Evolutionary conservation across 1,140 invertebrate species (phyloP).

Genomic region (Drosophila quadrilineata): DNA sequence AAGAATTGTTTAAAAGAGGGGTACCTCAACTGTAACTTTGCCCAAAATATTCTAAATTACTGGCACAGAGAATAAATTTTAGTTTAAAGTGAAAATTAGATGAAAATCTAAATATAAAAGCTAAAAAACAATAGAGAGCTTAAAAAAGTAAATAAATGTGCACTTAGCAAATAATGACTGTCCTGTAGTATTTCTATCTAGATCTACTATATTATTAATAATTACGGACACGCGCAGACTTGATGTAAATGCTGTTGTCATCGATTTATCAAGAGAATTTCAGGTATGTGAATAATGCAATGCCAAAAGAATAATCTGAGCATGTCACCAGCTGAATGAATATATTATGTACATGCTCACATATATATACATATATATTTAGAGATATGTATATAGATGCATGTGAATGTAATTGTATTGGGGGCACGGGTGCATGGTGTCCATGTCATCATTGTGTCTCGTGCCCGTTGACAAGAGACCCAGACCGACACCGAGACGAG

Average conservation of each 20-base stretch:
- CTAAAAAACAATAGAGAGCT: too few relatives aligned
- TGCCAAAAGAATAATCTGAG: neutral
- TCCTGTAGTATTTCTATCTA: too few relatives aligned
- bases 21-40: too few relatives aligned
- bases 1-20: too few relatives aligned
- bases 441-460: conserved; percentile 5
- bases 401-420: neutral
- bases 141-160: too few relatives aligned
- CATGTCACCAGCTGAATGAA: neutral
- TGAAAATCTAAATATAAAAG: too few relatives aligned
- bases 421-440: neutral
- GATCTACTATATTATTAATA: too few relatives aligned
- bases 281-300: neutral
- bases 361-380: neutral
- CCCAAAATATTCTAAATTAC: too few relatives aligned
- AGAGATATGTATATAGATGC: neutral
- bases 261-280: conserved; percentile 16
- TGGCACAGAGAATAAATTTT: too few relatives aligned
- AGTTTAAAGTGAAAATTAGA: too few relatives aligned
- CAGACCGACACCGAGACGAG: too few relatives aligned
- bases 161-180: too few relatives aligned
- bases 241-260: conserved; percentile 9
- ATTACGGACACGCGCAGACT: neutral
- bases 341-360: neutral
- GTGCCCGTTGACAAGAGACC: conserved; percentile 3